These are phyloP conservation scores for Agrotis segetum DNA, from an alignment of 2,888 invertebrate species.

Conservation along the genomic window DNA sequence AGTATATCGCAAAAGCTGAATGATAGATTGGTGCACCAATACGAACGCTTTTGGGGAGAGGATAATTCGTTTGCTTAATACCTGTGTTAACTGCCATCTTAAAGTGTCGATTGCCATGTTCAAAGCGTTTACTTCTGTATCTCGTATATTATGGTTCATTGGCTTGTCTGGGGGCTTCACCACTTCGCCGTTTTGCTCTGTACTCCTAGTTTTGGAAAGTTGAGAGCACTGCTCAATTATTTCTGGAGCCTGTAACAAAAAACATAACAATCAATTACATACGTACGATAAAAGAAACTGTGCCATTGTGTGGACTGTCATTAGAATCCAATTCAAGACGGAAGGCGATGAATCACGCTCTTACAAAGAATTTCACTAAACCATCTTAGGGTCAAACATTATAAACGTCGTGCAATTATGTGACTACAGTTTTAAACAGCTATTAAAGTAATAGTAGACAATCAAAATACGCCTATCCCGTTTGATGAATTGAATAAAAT, in stretches of 20 bases:
- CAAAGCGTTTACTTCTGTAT: constrained; percentile 87
- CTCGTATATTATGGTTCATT: constrained; percentile 72
- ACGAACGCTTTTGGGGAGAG: constrained; percentile 34
- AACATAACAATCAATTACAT: constrained; percentile 33
- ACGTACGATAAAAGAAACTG: constrained; percentile 65
- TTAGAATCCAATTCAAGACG: constrained; percentile 69
- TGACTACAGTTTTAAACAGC: constrained; percentile 42
- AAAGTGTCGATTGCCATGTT: constrained; percentile 93
- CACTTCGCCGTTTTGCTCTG: constrained; percentile 77
- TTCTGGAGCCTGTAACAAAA: constrained; percentile 84
- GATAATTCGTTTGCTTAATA: constrained; percentile 70
- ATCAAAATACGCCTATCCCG: constrained; percentile 17
- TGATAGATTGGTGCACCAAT: constrained; percentile 76
- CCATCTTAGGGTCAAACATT: constrained; percentile 64
- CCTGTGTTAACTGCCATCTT: constrained; percentile 94
- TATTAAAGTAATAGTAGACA: constrained; percentile 27
- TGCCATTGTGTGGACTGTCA: constrained; percentile 65
- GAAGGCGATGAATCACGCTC: constrained; percentile 72
- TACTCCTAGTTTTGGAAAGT: constrained; percentile 78
- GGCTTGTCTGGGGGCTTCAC: constrained; percentile 76
- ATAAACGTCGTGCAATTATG: constrained; percentile 68
- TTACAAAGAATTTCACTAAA: constrained; percentile 72
- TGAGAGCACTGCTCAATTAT: constrained; percentile 82
- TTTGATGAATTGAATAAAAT: constrained; percentile 27
- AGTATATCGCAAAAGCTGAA: constrained; percentile 13